Evolutionary conservation across 2,888 invertebrate species (phyloP).

Genomic region (Panopea generosa): DNA sequence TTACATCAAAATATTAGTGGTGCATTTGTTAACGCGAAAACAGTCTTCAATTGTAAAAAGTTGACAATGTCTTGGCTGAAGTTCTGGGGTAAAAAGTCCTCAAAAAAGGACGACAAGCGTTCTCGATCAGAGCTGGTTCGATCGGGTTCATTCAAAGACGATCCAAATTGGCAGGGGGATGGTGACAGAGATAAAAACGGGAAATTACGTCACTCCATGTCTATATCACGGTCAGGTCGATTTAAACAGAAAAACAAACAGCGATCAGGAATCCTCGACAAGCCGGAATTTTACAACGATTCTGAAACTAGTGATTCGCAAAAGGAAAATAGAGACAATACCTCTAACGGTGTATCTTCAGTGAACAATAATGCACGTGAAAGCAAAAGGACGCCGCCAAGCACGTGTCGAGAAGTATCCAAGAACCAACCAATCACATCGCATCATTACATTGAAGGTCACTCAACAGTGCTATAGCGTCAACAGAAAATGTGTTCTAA

Average conservation of each 20-base stretch:
- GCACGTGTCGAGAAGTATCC: constrained; percentile 61
- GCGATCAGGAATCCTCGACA: constrained; percentile 72
- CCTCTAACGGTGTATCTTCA: constrained; percentile 5
- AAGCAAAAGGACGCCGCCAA: constrained; percentile 50
- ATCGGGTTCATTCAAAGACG: constrained; percentile 63
- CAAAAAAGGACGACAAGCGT: constrained; percentile 63
- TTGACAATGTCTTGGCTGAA: constrained; percentile 71
- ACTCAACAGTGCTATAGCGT: constrained; percentile 55
- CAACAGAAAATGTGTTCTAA: too few species aligned
- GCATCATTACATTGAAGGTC: constrained; percentile 47
- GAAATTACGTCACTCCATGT: constrained; percentile 72
- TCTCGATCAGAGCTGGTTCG: constrained; percentile 59
- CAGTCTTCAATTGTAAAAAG: too few species aligned
- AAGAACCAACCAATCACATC: constrained; percentile 41
- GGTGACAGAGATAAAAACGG: constrained; percentile 73
- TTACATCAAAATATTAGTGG: too few species aligned
- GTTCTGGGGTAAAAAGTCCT: constrained; percentile 63
- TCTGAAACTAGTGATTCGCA: constrained; percentile 34
- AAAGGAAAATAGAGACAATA: constrained; percentile 32
- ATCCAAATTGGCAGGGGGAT: constrained; percentile 56
- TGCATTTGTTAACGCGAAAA: too few species aligned
- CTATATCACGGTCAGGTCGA: constrained; percentile 79
- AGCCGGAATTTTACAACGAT: constrained; percentile 67
- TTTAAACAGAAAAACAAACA: constrained; percentile 79
- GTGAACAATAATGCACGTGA: constrained; percentile 2